Percentiles rank a stretch among this genome's conserved stretches.
Conservation (phyloP, 2,888 invertebrate species). For the Megaustenia siamemsis region DNA sequence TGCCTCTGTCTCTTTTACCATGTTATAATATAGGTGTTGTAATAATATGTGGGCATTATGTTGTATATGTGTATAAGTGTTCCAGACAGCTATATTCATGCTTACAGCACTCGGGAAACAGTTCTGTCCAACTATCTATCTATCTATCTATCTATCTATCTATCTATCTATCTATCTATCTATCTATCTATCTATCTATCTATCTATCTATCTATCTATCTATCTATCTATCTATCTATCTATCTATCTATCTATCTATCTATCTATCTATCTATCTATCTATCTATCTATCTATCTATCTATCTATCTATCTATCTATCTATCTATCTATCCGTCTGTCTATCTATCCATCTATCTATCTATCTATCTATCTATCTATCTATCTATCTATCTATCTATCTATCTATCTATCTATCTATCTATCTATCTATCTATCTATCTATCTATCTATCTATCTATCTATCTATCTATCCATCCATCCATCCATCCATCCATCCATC, state of each 20-base stretch:
- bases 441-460: conserved; percentile 23
- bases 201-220: conserved; percentile 20
- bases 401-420: conserved; percentile 31
- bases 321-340: conserved; percentile 10
- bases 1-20: too few relatives aligned
- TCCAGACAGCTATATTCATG: too few relatives aligned
- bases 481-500: conserved; percentile 25
- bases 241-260: not conserved
- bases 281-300: not conserved
- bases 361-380: conserved; percentile 18
- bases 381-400: conserved; percentile 29
- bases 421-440: conserved; percentile 28
- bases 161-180: conserved; percentile 42
- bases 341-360: not conserved
- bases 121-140: conserved; percentile 35
- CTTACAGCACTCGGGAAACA: too few relatives aligned
- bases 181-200: conserved; percentile 19
- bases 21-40: too few relatives aligned
- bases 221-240: conserved; percentile 2
- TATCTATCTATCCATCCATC: too few relatives aligned
- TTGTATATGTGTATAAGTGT: too few relatives aligned
- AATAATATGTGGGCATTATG: too few relatives aligned
- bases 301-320: conserved; percentile 8
- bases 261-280: not conserved
- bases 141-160: conserved; percentile 49